Evolutionary conservation across 2,797 vertebrate species (phyloP).

Genomic region (Varecia variegata): DNA sequence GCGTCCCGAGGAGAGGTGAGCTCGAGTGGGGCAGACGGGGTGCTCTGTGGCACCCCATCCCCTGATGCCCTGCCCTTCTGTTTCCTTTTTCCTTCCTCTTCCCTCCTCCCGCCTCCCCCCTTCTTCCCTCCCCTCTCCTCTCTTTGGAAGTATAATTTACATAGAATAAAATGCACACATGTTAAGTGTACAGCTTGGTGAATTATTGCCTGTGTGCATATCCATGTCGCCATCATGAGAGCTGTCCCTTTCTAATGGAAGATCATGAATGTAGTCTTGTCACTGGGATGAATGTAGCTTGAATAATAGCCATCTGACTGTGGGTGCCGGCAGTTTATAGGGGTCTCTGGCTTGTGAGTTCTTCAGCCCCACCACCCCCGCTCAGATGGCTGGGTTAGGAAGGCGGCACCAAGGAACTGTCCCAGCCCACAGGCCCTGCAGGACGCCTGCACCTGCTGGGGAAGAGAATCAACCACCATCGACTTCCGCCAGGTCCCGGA

Average conservation of each 20-base stretch:
- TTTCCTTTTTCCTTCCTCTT: not conserved
- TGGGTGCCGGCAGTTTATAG: not conserved
- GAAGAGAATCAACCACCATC: not conserved
- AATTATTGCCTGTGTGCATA: not conserved
- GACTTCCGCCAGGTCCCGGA: not conserved
- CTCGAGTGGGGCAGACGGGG: not conserved
- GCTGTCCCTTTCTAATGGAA: not conserved
- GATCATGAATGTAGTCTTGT: not conserved
- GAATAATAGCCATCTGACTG: not conserved
- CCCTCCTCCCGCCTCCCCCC: accelerated
- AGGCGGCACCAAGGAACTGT: not conserved
- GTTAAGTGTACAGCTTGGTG: not conserved
- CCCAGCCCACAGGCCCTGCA: not conserved
- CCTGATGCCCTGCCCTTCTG: accelerated
- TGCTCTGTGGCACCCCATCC: accelerated
- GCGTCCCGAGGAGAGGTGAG: not conserved
- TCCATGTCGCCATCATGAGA: not conserved
- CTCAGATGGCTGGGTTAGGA: not conserved
- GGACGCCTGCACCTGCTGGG: not conserved
- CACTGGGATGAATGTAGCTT: not conserved
- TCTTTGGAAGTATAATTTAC: not conserved
- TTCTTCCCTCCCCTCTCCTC: too few species aligned
- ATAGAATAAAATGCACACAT: not conserved
- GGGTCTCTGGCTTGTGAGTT: not conserved
- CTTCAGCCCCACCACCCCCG: not conserved